These are phyloP conservation scores for Geotrupes spiniger DNA, from an alignment of 2,888 invertebrate species.

Conservation along the genomic window DNA sequence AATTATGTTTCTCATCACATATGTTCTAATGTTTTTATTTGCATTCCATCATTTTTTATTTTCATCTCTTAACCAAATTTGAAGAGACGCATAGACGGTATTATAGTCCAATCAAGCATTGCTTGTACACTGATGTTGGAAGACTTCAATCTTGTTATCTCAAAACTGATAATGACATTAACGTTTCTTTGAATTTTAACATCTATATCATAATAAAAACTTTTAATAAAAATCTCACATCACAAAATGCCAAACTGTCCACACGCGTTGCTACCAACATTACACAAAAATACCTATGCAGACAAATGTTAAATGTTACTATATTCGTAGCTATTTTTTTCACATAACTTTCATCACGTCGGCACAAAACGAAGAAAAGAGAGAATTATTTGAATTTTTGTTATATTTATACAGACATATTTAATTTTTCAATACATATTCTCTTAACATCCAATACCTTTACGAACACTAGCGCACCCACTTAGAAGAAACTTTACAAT, in stretches of 20 bases:
- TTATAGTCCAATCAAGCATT: slow-evolving; percentile 41
- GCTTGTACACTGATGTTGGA: slow-evolving; percentile 39
- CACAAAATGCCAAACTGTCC: slow-evolving; percentile 54
- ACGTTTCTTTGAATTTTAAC: slow-evolving; percentile 43
- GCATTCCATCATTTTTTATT: slow-evolving; percentile 53
- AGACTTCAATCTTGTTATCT: slow-evolving; percentile 34
- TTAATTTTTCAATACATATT: slow-evolving; percentile 8
- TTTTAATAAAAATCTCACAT: slow-evolving; percentile 51
- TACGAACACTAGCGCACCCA: neutral
- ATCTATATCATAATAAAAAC: slow-evolving; percentile 49
- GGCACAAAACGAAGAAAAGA: slow-evolving; percentile 7
- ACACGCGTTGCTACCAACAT: slow-evolving; percentile 51
- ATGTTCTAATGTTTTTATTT: slow-evolving; percentile 53
- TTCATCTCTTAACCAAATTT: slow-evolving; percentile 52
- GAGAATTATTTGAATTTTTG: slow-evolving; percentile 11
- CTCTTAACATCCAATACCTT: neutral
- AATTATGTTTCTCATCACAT: slow-evolving; percentile 51
- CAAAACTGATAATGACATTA: slow-evolving; percentile 41
- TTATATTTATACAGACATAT: slow-evolving; percentile 15
- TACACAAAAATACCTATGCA: slow-evolving; percentile 22
- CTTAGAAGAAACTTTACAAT: slow-evolving; percentile 1
- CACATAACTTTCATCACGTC: slow-evolving; percentile 7
- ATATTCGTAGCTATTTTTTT: slow-evolving; percentile 19
- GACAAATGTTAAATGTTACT: slow-evolving; percentile 23
- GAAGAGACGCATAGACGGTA: slow-evolving; percentile 45